Evolutionary conservation across 2,888 invertebrate species (phyloP), one percentile per base, ranked within the genome.

Genomic region (Sialis fuliginosa): DNA sequence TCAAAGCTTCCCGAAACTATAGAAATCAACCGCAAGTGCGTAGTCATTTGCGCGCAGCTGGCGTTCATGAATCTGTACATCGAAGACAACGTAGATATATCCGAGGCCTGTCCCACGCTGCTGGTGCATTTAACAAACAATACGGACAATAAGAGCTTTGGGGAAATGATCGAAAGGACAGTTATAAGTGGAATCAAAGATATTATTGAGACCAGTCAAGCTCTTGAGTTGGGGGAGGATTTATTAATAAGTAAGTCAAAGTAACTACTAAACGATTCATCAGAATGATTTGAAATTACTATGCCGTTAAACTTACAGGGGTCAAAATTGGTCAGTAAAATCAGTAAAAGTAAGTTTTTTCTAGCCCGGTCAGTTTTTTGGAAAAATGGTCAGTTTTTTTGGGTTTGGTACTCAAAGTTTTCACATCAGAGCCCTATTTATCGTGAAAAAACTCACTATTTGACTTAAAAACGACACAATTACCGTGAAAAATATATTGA

Each of bases 11-110:
- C n/a, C 6, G n/a, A 12, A 10, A n/a, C 37, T 12, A 37, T 5
- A 10, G 37, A 37, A 37, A 37, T 12, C 6, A 56, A 54, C 5
- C 59, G 64, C 3, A 63, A 64, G 39, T 48, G 57, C 10, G 56
- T 61, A 7, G 54, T 64, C 2, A 57, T 60, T 33, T 67, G 64
- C 50, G 64, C 64, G 0, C 66, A 68, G 41, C 57, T 65, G 51
- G 62, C 64, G 1, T 33, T 67, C 37, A 50, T 68, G 8, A 60
- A 66, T 37, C 52, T 67, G 5, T 63, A 60, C 45, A 56, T 62
- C 0, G 62, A 64, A 39, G 57, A 62, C 35, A 54, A 58, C 1
- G 54, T 58, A 39, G 57, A 64, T 33, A 56, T 68, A 8, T 56
- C 59, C 1, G 58, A 61, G 10, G 62, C 63, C 47, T 57, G 60